phyloP scores from a whole-genome alignment of 2,113 vertebrate species.

The Hippocampus comes region DNA sequence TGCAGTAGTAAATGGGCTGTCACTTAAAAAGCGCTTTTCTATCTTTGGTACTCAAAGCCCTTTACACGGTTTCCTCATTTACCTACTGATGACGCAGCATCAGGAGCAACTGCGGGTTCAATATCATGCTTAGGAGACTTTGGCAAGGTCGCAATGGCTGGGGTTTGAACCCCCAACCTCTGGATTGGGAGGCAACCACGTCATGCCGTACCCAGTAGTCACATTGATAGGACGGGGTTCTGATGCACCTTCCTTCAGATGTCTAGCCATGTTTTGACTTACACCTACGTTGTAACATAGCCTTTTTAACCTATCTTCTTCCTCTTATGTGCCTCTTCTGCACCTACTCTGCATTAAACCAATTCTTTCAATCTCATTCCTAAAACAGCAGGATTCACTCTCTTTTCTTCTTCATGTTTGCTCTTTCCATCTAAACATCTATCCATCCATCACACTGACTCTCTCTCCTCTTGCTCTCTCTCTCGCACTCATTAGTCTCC shows the following conservation, averaged over 20 bases:
- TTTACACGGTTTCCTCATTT: no score
- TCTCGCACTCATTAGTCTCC: constrained; percentile 69
- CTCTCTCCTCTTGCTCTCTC: constrained; percentile 15
- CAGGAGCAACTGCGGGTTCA: no score
- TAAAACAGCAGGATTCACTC: constrained; percentile 29
- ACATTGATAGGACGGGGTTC: constrained; percentile 20
- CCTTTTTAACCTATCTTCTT: constrained; percentile 18
- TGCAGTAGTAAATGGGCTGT: background rate
- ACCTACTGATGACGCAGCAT: no score
- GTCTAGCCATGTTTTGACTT: constrained; percentile 20
- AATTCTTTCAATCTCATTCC: constrained; percentile 30
- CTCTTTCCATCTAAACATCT: constrained; percentile 35
- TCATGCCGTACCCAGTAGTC: background rate
- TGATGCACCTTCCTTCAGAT: constrained; percentile 34
- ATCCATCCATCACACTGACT: constrained; percentile 36
- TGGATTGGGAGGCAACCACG: no score
- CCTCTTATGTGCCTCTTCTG: constrained; percentile 26
- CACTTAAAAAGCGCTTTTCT: no score
- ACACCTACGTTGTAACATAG: background rate
- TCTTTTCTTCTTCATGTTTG: constrained; percentile 36
- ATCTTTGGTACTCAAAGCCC: no score
- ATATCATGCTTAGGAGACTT: no score
- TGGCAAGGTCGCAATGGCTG: no score
- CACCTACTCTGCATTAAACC: constrained; percentile 31
- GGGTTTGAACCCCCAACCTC: no score